Percentiles rank a stretch among this genome's conserved stretches.
These are phyloP conservation scores for Zonitis immaculata DNA, from an alignment of 2,888 invertebrate genomes.

Conservation along the genomic window DNA sequence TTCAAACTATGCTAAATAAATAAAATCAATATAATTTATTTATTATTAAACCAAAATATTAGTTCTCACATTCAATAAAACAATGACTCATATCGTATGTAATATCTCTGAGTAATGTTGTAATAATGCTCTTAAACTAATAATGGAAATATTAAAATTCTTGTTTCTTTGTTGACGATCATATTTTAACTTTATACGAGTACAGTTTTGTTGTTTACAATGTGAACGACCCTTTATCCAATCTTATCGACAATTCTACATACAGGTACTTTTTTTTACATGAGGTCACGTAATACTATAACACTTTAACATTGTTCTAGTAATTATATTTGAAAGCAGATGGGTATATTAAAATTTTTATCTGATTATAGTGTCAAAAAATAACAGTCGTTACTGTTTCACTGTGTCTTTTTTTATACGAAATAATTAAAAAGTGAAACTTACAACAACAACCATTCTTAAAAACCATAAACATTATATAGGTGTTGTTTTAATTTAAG, in stretches of 20 bases:
- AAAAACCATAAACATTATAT: too few species aligned
- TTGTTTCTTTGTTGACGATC: not conserved
- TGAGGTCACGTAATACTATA: conserved; percentile 11
- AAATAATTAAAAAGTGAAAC: too few species aligned
- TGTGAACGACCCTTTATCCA: conserved; percentile 13
- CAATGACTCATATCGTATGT: not conserved
- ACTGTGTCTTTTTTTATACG: too few species aligned
- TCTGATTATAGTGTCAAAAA: too few species aligned
- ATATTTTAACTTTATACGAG: not conserved
- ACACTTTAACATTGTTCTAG: conserved; percentile 7
- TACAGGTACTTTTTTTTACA: conserved; percentile 1
- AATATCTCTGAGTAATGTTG: not conserved
- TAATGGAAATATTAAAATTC: not conserved
- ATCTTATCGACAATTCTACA: conserved; percentile 9
- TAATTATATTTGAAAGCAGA: too few species aligned
- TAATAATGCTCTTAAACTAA: not conserved
- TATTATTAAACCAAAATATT: too few species aligned
- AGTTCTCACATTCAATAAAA: not conserved
- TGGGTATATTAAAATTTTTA: too few species aligned
- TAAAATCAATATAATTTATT: too few species aligned
- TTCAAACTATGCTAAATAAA: too few species aligned
- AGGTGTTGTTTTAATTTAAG: too few species aligned
- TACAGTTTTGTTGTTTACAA: conserved; percentile 2
- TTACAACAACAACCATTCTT: too few species aligned
- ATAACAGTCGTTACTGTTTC: too few species aligned